phyloP scores from a whole-genome alignment of 1,140 invertebrate species.

The Holcopasites calliopsidis region DNA sequence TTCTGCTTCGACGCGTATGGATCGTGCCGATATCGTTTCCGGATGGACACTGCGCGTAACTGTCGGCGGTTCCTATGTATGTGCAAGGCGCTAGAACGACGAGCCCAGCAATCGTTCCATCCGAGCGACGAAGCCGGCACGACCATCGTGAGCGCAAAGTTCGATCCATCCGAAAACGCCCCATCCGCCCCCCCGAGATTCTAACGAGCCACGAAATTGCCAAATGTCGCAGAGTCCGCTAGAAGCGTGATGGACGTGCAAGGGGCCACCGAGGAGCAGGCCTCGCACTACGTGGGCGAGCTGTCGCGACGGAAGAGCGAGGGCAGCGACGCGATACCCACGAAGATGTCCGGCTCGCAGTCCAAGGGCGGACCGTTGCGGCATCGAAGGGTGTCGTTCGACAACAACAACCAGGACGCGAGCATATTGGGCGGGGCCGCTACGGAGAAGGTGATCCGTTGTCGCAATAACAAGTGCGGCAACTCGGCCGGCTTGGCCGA shows the following conservation, averaged over 20 bases:
- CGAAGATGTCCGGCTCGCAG: slow-evolving; percentile 50
- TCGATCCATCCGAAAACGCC: no score
- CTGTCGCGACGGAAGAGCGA: slow-evolving; percentile 79
- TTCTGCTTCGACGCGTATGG: slow-evolving; percentile 24
- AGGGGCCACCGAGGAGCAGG: slow-evolving; percentile 53
- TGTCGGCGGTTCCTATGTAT: no score
- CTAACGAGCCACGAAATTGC: slow-evolving; percentile 21
- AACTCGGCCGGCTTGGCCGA: slow-evolving; percentile 83
- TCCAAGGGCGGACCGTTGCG: slow-evolving; percentile 43
- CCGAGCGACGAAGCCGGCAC: slow-evolving; percentile 8
- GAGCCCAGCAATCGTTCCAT: neutral
- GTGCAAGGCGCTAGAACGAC: neutral
- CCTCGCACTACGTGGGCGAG: slow-evolving; percentile 64
- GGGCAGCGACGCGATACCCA: slow-evolving; percentile 77
- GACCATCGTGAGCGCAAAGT: neutral
- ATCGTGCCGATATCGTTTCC: slow-evolving; percentile 11
- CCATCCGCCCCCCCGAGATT: neutral
- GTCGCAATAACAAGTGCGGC: slow-evolving; percentile 88
- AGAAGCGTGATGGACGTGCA: slow-evolving; percentile 69
- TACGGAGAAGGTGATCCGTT: slow-evolving; percentile 82
- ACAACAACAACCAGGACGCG: slow-evolving; percentile 70
- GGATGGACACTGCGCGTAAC: no score
- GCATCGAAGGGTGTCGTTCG: slow-evolving; percentile 77
- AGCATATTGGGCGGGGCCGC: slow-evolving; percentile 54
- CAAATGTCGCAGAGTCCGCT: slow-evolving; percentile 75